Base-by-base conservation (phyloP, 37 sponge, comb jelly and placozoan species). In the Bolinopsis microptera region DNA sequence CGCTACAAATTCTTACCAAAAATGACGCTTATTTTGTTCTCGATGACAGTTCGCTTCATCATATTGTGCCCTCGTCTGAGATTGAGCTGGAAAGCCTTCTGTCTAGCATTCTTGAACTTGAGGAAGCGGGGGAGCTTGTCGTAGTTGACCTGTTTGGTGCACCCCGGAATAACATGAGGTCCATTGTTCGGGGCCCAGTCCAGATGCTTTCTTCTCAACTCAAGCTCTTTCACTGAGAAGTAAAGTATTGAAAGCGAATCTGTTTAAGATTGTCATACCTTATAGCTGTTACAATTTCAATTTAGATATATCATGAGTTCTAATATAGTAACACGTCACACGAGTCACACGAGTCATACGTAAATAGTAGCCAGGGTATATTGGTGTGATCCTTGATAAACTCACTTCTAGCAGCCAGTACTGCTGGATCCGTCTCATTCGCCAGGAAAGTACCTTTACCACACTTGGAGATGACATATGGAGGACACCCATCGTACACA, bases 21-120 rank as follows among this genome's bases (percentile, higher is more conserved):
- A n/a, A 28, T 24, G 27, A 30, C 31, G 27, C 75, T 28, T 24
- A 72, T 72, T 28, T 72, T 72, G 75, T 72, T 72, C 75, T 72
- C 75, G 31, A 72, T 72, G 27, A 72, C 75, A 72, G 75, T 72
- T 28, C 31, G 27, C 31, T 72, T 72, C 75, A 72, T 72, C 75
- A 72, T 72, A 24, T 72, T 72, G 75, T n/a, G 31, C 2, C 75
- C 75, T 72, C 75, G 13, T 21, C 18, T 72, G 3, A 72, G 75
- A 28, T 72, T 72, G 22, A 72, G 27, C 25, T 72, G 75, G 25
- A 72, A 72, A 2, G 75, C 75, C 25, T 72, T 72, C 75, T 72
- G 75, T 21, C 75, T n/a, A 24, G 75, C 75, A 21, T 72, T 72
- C 25, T 72, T 72, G 25, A 72, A 72, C 75, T 72, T 72, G 75